Evolutionary conservation across 2,113 vertebrate species (phyloP).

Genomic region (Plecotus auritus): DNA sequence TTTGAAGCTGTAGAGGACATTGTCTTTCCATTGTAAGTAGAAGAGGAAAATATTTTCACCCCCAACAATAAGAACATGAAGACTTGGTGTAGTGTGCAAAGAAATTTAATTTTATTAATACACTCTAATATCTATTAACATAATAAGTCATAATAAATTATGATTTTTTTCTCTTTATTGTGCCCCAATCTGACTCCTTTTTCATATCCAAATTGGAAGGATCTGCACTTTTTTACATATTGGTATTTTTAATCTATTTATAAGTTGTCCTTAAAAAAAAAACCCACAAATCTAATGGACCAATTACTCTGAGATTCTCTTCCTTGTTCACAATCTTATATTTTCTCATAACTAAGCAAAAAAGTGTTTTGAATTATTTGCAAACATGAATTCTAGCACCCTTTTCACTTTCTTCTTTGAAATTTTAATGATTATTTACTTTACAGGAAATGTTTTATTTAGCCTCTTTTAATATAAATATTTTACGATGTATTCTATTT

Average conservation of each 20-base stretch:
- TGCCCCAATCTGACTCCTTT: background rate
- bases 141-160: background rate
- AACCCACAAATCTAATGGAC: background rate
- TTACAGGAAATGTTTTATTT: background rate
- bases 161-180: background rate
- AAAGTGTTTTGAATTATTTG: background rate
- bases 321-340: background rate
- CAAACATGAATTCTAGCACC: background rate
- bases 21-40: conserved; percentile 87
- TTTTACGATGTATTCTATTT: background rate
- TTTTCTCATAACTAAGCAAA: background rate
- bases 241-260: background rate
- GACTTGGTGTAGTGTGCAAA: background rate
- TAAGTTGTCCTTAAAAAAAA: background rate
- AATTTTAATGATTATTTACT: background rate
- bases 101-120: background rate
- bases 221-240: background rate
- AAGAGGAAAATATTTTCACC: background rate
- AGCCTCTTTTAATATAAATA: background rate
- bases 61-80: background rate
- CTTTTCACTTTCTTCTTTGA: background rate
- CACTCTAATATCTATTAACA: background rate
- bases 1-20: conserved; percentile 82
- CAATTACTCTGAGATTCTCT: background rate
- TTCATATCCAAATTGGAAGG: background rate